Evolutionary conservation across 30 jellyfish, hydroid and myxozoan genomes (phyloP).

Genomic region (Turritopsis rubra): DNA sequence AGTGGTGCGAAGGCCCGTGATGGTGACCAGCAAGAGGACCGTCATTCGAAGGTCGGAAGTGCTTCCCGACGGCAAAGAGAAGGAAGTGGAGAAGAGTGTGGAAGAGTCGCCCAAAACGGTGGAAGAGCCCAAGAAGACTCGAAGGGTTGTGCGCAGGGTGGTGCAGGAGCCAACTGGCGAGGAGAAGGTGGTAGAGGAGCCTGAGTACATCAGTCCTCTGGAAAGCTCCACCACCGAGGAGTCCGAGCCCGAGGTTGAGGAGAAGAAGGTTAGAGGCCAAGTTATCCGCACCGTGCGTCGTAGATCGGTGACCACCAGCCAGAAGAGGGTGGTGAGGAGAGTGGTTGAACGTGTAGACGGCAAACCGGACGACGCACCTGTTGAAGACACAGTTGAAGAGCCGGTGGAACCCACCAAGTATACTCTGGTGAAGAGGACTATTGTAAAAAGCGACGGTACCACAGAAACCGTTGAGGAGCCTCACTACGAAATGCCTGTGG

Average conservation of each 20-base stretch:
- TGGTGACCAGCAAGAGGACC: constrained; percentile 42
- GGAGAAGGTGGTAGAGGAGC: constrained; percentile 49
- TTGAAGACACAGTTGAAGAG: constrained; percentile 46
- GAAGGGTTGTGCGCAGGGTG: constrained; percentile 32
- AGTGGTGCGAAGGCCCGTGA: constrained; percentile 51
- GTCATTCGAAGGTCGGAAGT: constrained; percentile 42
- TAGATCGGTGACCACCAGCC: constrained; percentile 47
- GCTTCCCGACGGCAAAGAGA: constrained; percentile 69
- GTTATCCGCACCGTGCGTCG: constrained; percentile 58
- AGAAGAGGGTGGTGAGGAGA: constrained; percentile 61
- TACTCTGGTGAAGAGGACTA: constrained; percentile 46
- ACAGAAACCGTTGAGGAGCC: constrained; percentile 57
- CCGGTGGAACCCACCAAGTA: constrained; percentile 55
- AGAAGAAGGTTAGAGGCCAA: constrained; percentile 35
- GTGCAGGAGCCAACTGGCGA: constrained; percentile 47
- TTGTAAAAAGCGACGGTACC: constrained; percentile 34
- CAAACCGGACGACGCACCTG: constrained; percentile 56
- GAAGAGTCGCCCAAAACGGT: constrained; percentile 32
- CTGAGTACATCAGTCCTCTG: constrained; percentile 56
- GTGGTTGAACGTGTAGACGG: constrained; percentile 46
- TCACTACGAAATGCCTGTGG: constrained; percentile 48
- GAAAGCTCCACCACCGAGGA: constrained; percentile 52
- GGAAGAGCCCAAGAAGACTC: constrained; percentile 29
- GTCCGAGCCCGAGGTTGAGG: constrained; percentile 52
- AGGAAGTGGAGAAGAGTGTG: constrained; percentile 43